phyloP scores from a whole-genome alignment of 1,140 invertebrate genomes.

The Teleopsis dalmanni region DNA sequence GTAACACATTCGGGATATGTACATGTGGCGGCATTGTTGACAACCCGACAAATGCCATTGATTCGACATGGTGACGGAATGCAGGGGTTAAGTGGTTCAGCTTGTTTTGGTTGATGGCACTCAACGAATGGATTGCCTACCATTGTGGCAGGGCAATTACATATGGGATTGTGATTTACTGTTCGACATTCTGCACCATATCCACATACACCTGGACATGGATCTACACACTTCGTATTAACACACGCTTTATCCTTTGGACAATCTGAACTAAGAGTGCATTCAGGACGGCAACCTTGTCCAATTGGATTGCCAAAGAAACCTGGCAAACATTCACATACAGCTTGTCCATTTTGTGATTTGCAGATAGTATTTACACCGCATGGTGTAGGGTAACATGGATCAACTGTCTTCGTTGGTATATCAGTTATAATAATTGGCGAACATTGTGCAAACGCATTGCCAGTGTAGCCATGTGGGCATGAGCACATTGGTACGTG shows the following conservation, averaged over 20 bases:
- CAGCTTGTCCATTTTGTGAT: conserved; percentile 50
- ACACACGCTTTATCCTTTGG: conserved; percentile 68
- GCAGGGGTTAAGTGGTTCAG: conserved; percentile 58
- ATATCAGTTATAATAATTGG: conserved; percentile 26
- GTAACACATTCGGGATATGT: conserved; percentile 79
- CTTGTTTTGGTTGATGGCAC: conserved; percentile 48
- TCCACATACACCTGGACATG: conserved; percentile 63
- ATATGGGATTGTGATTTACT: conserved; percentile 70
- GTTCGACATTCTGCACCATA: conserved; percentile 55
- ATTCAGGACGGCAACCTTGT: conserved; percentile 65
- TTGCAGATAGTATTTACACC: conserved; percentile 63
- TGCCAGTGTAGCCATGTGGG: conserved; percentile 55
- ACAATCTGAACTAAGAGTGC: conserved; percentile 72
- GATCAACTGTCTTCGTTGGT: conserved; percentile 48
- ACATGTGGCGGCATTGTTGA: conserved; percentile 61
- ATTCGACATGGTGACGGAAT: conserved; percentile 70
- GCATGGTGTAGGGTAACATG: conserved; percentile 66
- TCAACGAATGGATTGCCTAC: conserved; percentile 71
- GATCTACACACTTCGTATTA: conserved; percentile 70
- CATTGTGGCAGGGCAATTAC: conserved; percentile 54
- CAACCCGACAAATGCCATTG: conserved; percentile 70
- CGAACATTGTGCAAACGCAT: conserved; percentile 58
- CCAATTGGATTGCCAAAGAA: conserved; percentile 75
- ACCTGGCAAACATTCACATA: conserved; percentile 62
- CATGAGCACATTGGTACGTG: conserved; percentile 61